Conservation (phyloP, 92 coral and sea anemone genomes). For the Phenganax subtilis region DNA sequence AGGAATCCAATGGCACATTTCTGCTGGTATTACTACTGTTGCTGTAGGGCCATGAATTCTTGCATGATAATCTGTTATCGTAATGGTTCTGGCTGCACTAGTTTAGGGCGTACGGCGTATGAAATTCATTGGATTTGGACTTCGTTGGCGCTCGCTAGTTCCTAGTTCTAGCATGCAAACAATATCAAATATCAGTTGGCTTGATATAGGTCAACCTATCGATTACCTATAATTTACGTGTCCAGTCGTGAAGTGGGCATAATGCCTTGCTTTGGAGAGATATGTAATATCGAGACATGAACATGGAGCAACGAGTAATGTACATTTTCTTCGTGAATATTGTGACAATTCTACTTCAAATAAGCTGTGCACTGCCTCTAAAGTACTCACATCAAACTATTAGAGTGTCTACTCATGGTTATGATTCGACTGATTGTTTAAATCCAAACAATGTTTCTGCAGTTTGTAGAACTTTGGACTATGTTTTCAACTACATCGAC, state of each 20-base stretch:
- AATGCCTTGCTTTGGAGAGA: background rate
- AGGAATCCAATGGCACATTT: no score
- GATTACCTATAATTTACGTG: background rate
- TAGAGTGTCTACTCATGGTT: background rate
- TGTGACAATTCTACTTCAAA: background rate
- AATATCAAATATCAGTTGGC: background rate
- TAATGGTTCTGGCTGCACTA: no score
- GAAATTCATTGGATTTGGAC: no score
- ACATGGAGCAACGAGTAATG: constrained; percentile 17
- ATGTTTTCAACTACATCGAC: constrained; percentile 14
- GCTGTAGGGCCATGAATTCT: no score
- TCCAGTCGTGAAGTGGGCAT: background rate
- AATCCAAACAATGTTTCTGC: background rate
- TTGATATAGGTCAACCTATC: background rate
- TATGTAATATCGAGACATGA: background rate
- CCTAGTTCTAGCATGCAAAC: no score
- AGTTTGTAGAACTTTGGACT: constrained; percentile 15
- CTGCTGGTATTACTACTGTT: no score
- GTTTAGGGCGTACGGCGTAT: no score
- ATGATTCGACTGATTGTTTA: background rate
- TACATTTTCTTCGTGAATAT: background rate
- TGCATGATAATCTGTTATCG: no score
- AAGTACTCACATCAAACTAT: background rate
- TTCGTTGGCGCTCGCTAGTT: no score
- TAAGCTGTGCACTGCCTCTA: background rate